phyloP scores from a whole-genome alignment of 2,113 vertebrate genomes.

The Artemisiospiza belli region DNA sequence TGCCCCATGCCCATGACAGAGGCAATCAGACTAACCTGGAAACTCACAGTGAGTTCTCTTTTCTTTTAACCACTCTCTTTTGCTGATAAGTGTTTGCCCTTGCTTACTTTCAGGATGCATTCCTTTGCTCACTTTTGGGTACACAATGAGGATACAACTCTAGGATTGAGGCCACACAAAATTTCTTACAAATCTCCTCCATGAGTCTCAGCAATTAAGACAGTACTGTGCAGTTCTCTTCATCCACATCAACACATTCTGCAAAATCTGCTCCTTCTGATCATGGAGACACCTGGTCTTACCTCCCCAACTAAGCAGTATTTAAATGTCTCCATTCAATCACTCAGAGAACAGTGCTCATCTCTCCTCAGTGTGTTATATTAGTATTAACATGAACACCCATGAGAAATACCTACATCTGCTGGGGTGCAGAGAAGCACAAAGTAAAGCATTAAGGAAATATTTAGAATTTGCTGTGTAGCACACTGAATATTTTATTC shows the following conservation, averaged over 20 bases:
- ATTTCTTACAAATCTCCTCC: background rate
- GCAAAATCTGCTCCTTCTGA: background rate
- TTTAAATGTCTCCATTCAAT: background rate
- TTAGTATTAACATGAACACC: background rate
- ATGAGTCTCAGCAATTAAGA: background rate
- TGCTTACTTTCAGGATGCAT: background rate
- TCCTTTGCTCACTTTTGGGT: background rate
- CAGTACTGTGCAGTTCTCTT: background rate
- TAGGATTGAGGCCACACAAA: background rate
- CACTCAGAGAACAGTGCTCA: background rate
- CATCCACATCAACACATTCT: background rate
- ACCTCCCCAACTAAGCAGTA: background rate
- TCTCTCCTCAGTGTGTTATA: background rate
- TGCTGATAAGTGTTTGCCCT: background rate
- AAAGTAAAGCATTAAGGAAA: constrained; percentile 4
- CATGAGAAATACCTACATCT: background rate
- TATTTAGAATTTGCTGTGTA: background rate
- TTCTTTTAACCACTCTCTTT: background rate
- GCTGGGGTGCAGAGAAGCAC: background rate
- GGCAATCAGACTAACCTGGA: background rate
- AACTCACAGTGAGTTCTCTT: background rate
- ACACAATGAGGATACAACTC: background rate
- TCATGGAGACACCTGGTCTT: background rate
- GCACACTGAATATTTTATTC: background rate
- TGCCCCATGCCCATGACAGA: background rate